A percentile compares a stretch with the other conserved stretches of the same genome.
Evolutionary conservation across 2,113 vertebrate species (phyloP).

Genomic region (Setophaga coronata): DNA sequence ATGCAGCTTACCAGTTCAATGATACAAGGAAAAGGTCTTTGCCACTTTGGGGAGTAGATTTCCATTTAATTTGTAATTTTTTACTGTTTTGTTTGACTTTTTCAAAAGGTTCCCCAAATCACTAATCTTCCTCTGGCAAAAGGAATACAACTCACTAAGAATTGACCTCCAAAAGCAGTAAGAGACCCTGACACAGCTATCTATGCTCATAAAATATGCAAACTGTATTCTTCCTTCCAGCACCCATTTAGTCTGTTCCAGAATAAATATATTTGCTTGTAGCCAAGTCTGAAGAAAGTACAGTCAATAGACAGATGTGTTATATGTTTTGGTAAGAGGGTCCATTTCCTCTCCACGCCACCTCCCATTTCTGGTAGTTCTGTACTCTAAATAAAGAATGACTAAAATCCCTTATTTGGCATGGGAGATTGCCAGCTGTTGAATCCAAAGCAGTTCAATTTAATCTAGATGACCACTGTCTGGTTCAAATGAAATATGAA

Average conservation of each 20-base stretch:
- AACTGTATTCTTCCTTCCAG: slow-evolving; percentile 54
- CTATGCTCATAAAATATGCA: slow-evolving; percentile 31
- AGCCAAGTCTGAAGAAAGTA: slow-evolving; percentile 21
- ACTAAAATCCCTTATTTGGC: slow-evolving; percentile 35
- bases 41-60: not conserved
- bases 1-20: not conserved
- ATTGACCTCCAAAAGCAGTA: not conserved
- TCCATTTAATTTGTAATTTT: not conserved
- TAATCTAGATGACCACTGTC: slow-evolving; percentile 43
- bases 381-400: slow-evolving; percentile 21
- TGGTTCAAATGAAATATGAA: slow-evolving; percentile 62
- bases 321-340: not conserved
- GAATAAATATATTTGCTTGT: slow-evolving; percentile 30
- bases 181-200: slow-evolving; percentile 38
- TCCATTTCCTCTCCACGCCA: not conserved
- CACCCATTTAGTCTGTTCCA: slow-evolving; percentile 4
- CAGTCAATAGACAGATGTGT: slow-evolving; percentile 6
- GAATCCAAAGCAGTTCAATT: slow-evolving; percentile 49
- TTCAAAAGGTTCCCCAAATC: not conserved
- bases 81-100: not conserved
- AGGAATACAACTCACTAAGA: not conserved
- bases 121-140: not conserved
- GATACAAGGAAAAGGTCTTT: not conserved
- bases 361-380: not conserved
- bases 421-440: slow-evolving; percentile 57